Conservation (phyloP, 2,113 vertebrate genomes). For the Zosterops lateralis region DNA sequence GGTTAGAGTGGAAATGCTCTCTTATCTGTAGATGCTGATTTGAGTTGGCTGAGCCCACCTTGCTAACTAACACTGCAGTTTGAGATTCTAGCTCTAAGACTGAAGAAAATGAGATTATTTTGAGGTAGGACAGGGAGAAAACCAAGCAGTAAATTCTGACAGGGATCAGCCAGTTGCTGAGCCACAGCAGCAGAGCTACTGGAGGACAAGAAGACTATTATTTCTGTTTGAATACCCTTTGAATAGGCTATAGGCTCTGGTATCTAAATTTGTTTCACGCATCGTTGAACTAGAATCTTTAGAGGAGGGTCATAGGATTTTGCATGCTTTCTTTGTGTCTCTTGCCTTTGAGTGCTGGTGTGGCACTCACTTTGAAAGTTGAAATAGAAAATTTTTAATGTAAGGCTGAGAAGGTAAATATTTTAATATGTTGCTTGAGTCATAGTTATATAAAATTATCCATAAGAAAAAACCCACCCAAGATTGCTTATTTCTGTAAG, state of each 20-base stretch:
- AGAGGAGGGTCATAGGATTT: conserved; percentile 13
- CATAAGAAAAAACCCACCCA: not conserved
- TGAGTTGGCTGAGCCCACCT: not conserved
- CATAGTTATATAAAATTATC: not conserved
- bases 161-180: not conserved
- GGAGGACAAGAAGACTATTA: conserved; percentile 48
- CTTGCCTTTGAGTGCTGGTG: not conserved
- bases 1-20: not conserved
- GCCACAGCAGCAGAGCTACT: conserved; percentile 8
- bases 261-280: conserved; percentile 58
- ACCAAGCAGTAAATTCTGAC: conserved; percentile 12
- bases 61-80: not conserved
- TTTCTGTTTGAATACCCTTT: conserved; percentile 49
- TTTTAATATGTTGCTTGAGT: not conserved
- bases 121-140: not conserved
- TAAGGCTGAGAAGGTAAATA: not conserved
- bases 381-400: not conserved
- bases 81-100: not conserved
- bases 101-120: not conserved
- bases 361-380: not conserved
- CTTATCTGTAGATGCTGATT: not conserved
- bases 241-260: conserved; percentile 54
- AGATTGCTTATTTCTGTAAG: not conserved
- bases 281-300: conserved; percentile 18
- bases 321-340: conserved; percentile 26